Evolutionary conservation across 2,797 vertebrate species (phyloP).

Genomic region (Melanotaenia trifasciata): DNA sequence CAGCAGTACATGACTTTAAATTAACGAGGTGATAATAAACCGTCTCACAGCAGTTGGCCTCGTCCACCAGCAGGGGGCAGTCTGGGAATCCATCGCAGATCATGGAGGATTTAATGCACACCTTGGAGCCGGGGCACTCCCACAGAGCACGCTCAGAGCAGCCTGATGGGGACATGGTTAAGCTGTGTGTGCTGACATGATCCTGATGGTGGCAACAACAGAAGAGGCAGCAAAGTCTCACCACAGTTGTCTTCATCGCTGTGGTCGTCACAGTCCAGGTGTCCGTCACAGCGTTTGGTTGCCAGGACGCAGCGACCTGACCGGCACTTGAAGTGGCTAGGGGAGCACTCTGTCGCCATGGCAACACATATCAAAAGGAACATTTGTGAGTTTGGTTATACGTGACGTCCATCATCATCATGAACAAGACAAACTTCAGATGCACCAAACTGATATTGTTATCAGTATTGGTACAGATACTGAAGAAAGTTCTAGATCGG

Average conservation of each 20-base stretch:
- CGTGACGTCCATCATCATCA: neutral
- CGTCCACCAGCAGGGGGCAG: constrained; percentile 90
- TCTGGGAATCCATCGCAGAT: constrained; percentile 97
- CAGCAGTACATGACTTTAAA: neutral
- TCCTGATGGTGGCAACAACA: too few species aligned
- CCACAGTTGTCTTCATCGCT: constrained; percentile 95
- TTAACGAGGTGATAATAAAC: neutral
- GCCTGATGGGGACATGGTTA: constrained; percentile 71
- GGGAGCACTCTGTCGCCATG: constrained; percentile 90
- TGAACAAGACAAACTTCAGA: neutral
- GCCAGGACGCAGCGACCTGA: constrained; percentile 92
- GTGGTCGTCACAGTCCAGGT: constrained; percentile 93
- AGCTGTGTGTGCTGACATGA: too few species aligned
- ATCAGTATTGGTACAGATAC: too few species aligned
- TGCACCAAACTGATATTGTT: too few species aligned
- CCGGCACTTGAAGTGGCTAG: constrained; percentile 93
- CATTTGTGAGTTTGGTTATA: too few species aligned
- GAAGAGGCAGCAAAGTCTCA: constrained; percentile 54
- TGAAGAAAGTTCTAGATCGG: too few species aligned
- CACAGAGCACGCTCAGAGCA: constrained; percentile 92
- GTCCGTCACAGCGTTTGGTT: constrained; percentile 91
- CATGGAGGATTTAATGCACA: constrained; percentile 89
- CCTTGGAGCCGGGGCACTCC: constrained; percentile 89
- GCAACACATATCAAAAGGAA: neutral
- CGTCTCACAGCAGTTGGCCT: constrained; percentile 93